Percentiles rank a stretch among this genome's conserved stretches.
Evolutionary conservation across 2,888 invertebrate species (phyloP).

Genomic region (Eurytoma californica): DNA sequence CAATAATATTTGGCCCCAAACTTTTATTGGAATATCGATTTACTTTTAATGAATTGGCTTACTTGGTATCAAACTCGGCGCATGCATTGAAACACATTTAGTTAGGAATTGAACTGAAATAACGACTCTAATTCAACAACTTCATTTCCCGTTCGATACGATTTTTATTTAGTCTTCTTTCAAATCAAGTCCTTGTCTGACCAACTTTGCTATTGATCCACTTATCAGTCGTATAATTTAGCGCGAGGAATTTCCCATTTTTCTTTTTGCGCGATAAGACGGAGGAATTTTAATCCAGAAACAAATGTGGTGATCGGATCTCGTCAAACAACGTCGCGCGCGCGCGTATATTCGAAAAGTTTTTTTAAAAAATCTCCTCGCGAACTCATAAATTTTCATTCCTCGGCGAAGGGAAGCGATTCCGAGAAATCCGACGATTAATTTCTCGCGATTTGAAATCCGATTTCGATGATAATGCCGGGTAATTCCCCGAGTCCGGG

Average conservation of each 20-base stretch:
- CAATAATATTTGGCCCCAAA: constrained; percentile 8
- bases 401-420: constrained; percentile 13
- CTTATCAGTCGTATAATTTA: too few species aligned
- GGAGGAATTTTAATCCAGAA: too few species aligned
- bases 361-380: constrained; percentile 11
- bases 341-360: background rate
- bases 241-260: too few species aligned
- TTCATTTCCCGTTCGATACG: background rate
- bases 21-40: constrained; percentile 37
- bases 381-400: constrained; percentile 41
- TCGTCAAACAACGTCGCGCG: background rate
- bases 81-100: constrained; percentile 18
- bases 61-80: constrained; percentile 2
- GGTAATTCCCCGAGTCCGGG: constrained; percentile 33
- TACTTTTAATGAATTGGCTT: constrained; percentile 21
- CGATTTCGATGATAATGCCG: constrained; percentile 47
- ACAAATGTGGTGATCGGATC: background rate
- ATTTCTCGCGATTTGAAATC: constrained; percentile 49
- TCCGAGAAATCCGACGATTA: constrained; percentile 34
- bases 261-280: too few species aligned
- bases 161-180: too few species aligned
- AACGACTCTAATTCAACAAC: background rate
- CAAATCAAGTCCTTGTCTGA: too few species aligned
- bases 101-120: constrained; percentile 10
- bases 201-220: too few species aligned